phyloP scores from a whole-genome alignment of 2,797 vertebrate species.

The Falco biarmicus region DNA sequence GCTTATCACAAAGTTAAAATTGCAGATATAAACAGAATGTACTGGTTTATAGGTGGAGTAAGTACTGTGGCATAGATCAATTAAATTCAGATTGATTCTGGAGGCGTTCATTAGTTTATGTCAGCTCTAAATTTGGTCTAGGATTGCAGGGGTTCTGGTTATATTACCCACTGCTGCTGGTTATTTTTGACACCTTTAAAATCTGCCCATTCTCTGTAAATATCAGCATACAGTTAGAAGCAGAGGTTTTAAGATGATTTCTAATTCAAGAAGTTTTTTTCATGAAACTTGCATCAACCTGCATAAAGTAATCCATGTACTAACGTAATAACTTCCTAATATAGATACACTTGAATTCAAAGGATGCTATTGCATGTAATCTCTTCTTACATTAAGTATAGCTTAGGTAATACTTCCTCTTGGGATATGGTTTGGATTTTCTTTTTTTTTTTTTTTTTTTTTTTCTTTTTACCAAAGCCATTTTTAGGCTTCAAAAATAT shows the following conservation, averaged over 20 bases:
- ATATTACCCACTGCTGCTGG: neutral
- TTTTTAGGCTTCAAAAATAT: conserved; percentile 40
- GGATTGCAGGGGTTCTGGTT: neutral
- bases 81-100: neutral
- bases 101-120: neutral
- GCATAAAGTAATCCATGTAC: neutral
- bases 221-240: neutral
- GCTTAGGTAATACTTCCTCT: conserved; percentile 34
- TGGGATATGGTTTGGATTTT: neutral
- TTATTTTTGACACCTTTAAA: neutral
- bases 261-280: neutral
- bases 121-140: neutral
- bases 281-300: neutral
- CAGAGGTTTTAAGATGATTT: conserved; percentile 36
- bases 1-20: neutral
- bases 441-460: neutral
- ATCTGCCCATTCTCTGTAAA: neutral
- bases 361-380: conserved; percentile 37
- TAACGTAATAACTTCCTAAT: conserved; percentile 45
- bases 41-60: neutral
- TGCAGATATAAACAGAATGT: neutral
- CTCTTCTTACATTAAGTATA: conserved; percentile 48
- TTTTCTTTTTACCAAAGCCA: neutral
- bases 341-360: conserved; percentile 50
- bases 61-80: neutral